Evolutionary conservation across 30 jellyfish, hydroid and myxozoan genomes (phyloP), one percentile per base, ranked within the genome.

Genomic region (Hydractinia echinata): DNA sequence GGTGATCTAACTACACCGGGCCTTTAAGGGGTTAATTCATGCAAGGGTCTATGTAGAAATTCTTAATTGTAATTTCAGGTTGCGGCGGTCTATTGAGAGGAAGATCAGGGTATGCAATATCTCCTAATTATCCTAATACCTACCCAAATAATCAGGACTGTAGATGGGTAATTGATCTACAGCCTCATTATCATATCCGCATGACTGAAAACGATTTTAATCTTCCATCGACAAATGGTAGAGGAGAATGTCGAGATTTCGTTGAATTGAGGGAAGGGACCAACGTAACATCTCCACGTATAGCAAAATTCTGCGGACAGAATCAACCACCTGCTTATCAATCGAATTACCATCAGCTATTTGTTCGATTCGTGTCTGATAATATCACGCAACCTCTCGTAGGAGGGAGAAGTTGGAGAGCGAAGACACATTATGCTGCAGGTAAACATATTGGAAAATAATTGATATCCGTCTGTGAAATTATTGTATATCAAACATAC

Each of bases 31-130:
- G 44, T 30, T 30, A 30, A 30, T 30, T 30, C 44, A 30, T 30
- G 44, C 44, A 30, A 30, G 44, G 44, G n/a, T n/a, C n/a, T 30
- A 1, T 30, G 44, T 30, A 30, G 2, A 30, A 30, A 30, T 18
- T 13, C 19, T 58, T 1, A 58, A 11, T 58, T 13, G 69, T 58
- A 11, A 11, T 48, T 77, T 62, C 81, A 90, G 97, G 85, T 61
- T 90, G 97, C 58, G 97, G 97, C 39, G 97, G 97, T 51, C 64
- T 51, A 9, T 61, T 81, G n/a, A 11, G 21, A 60, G 89, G 97
- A 72, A 51, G 87, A 44, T 68, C 73, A 18, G 97, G 95, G 8
- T 86, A 79, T 18, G 80, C 84, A 73, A 58, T 53, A 49, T 71
- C 95, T 13, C 97, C 97, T 6, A 60, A 84, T 58, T 90, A 62